Evolutionary conservation across 2,797 vertebrate genomes (phyloP).

Genomic region (Lacerta agilis): DNA sequence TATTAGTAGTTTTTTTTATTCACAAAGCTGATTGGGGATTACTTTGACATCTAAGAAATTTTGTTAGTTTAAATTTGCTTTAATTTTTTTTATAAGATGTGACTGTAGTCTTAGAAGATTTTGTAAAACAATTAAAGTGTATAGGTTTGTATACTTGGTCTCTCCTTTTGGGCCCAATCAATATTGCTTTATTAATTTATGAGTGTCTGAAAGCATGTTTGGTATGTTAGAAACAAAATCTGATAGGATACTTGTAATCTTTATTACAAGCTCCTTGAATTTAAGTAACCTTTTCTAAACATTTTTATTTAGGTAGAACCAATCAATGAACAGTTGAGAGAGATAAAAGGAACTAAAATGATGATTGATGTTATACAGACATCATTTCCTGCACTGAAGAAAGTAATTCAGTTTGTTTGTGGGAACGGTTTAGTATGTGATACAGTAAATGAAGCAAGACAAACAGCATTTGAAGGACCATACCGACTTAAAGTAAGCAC

Average conservation of each 20-base stretch:
- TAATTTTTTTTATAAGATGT: not conserved
- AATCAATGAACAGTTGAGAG: conserved; percentile 89
- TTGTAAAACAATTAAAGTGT: not conserved
- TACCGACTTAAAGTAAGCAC: conserved; percentile 86
- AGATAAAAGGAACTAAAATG: conserved; percentile 89
- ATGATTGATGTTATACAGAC: conserved; percentile 90
- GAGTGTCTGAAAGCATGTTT: not conserved
- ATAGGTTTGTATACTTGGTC: not conserved
- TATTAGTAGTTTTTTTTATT: not conserved
- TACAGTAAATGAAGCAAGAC: conserved; percentile 87
- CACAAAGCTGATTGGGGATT: not conserved
- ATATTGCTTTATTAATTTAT: too few species aligned
- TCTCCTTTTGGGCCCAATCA: not conserved
- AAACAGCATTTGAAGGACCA: conserved; percentile 85
- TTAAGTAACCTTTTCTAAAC: conserved; percentile 23
- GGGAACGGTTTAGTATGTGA: conserved; percentile 92
- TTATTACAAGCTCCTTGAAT: not conserved
- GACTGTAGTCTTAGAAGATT: not conserved
- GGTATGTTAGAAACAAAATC: not conserved
- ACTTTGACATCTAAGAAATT: not conserved
- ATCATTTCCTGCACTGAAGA: conserved; percentile 81
- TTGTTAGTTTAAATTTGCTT: not conserved
- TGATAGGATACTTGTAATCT: not conserved
- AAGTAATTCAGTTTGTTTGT: conserved; percentile 92
- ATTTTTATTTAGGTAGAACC: conserved; percentile 82